phyloP scores from a whole-genome alignment of 2,888 invertebrate genomes.

The Campaea margaritaria region DNA sequence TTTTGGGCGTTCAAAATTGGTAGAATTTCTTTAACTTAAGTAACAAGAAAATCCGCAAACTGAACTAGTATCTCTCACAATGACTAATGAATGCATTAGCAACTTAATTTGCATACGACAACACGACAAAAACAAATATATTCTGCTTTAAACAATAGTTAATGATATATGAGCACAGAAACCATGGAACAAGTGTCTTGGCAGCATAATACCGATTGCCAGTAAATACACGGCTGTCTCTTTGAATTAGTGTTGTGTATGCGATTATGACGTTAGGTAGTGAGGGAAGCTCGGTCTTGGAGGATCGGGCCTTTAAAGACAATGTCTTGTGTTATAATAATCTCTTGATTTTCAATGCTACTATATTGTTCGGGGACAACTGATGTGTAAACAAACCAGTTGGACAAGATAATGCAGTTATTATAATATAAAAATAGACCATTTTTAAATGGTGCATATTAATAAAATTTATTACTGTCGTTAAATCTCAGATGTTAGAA shows the following conservation, averaged over 20 bases:
- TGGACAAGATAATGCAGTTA: no score
- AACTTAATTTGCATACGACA: conserved; percentile 39
- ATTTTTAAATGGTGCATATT: no score
- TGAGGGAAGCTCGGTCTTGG: conserved; percentile 16
- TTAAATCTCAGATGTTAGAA: no score
- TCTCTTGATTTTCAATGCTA: no score
- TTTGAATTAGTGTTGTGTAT: conserved; percentile 40
- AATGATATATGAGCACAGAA: conserved; percentile 31
- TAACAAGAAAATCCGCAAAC: not conserved
- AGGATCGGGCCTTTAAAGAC: not conserved
- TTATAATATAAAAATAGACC: no score
- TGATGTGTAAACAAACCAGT: no score
- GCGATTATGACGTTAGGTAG: conserved; percentile 31
- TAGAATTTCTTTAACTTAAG: no score
- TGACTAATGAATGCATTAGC: conserved; percentile 29
- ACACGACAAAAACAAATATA: conserved; percentile 41
- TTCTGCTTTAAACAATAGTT: conserved; percentile 32
- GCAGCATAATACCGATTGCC: conserved; percentile 50
- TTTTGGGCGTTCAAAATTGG: no score
- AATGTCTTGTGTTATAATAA: not conserved
- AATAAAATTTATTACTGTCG: no score
- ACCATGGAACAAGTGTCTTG: conserved; percentile 48
- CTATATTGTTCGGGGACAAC: no score
- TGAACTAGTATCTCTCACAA: conserved; percentile 7
- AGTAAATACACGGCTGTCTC: conserved; percentile 53